Evolutionary conservation across 2,113 vertebrate genomes (phyloP), one percentile per base, ranked within the genome.

Genomic region (Ceuthmochares aereus): DNA sequence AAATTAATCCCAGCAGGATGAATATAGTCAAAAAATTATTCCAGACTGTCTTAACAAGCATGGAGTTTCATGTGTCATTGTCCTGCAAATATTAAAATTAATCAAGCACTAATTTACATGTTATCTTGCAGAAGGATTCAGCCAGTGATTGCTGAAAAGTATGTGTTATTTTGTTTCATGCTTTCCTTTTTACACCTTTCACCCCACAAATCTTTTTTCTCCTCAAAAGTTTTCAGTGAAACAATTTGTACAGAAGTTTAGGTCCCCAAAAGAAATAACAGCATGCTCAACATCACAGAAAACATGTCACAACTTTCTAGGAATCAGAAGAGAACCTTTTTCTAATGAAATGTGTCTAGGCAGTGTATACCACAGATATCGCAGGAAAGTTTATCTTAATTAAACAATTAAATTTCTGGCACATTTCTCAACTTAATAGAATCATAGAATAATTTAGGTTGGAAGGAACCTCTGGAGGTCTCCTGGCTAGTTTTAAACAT

Each of bases 1-100:
- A 83, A 94, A 89, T 93, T 90, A 88, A 95, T 86, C 73, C 64
- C 56, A 84, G 23, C 6, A 89, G 76, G 22, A 91, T 27, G 16
- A 81, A 78, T 34, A 56, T 2, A 62, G 27, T 84, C 14, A 34
- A 91, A 74, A 93, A 79, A 37, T 42, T 81, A 75, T 34, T 81
- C 37, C n/a, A 84, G 23, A 49, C 81, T 87, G 17, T 68, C 86
- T 67, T 68, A 94, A 84, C 27, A 89, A 73, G 30, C 27, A 52
- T 8, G 17, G 13, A 7, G 42, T 68, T 93, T 89, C 45, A 68
- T 29, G 13, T 89, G 54, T 58, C 58, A 54, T 9, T 60, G 32
- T 0, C 0, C 0, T 89, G 10, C 32, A 91, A 89, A 62, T 66
- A 84, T 62, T 72, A 75, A 91, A 84, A 68, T 78, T 59, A 89